Evolutionary conservation across 2,888 invertebrate species (phyloP).

Genomic region (Taphrorychus bicolor): DNA sequence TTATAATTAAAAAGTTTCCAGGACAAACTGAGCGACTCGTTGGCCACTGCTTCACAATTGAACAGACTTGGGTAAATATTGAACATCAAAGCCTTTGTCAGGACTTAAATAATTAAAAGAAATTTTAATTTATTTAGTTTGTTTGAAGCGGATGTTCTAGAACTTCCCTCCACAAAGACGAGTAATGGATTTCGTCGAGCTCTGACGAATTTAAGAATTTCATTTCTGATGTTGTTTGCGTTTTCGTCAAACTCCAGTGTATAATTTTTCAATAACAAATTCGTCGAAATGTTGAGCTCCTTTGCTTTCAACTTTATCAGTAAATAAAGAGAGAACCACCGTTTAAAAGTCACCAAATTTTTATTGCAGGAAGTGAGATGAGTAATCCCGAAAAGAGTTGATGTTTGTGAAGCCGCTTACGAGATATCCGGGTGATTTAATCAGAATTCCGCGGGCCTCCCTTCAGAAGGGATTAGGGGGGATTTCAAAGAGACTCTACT

Average conservation of each 20-base stretch:
- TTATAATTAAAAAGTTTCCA: conserved; percentile 15
- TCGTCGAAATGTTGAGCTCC: too few relatives aligned
- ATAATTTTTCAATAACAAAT: too few relatives aligned
- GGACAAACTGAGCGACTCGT: conserved; percentile 1
- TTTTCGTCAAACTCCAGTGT: too few relatives aligned
- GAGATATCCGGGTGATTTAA: conserved; percentile 24
- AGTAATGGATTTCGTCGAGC: too few relatives aligned
- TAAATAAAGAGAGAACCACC: too few relatives aligned
- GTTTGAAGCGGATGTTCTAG: not conserved
- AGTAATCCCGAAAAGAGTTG: conserved; percentile 9
- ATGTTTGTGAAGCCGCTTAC: conserved; percentile 5
- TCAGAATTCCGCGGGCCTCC: conserved; percentile 23
- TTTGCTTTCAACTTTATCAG: too few relatives aligned
- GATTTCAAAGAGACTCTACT: conserved; percentile 22
- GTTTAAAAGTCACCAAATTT: too few relatives aligned
- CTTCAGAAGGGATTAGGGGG: conserved; percentile 20
- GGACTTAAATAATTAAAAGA: conserved; percentile 9
- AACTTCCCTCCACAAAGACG: not conserved
- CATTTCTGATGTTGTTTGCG: too few relatives aligned
- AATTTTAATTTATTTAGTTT: conserved; percentile 10
- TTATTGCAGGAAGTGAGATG: conserved; percentile 2
- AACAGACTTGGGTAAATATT: conserved; percentile 8
- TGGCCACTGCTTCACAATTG: conserved; percentile 1
- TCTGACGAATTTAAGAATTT: too few relatives aligned
- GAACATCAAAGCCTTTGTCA: conserved; percentile 12